Evolutionary conservation across 2,113 vertebrate genomes (phyloP), one percentile per base, ranked within the genome.

Genomic region (Pelecanoides urinatrix): DNA sequence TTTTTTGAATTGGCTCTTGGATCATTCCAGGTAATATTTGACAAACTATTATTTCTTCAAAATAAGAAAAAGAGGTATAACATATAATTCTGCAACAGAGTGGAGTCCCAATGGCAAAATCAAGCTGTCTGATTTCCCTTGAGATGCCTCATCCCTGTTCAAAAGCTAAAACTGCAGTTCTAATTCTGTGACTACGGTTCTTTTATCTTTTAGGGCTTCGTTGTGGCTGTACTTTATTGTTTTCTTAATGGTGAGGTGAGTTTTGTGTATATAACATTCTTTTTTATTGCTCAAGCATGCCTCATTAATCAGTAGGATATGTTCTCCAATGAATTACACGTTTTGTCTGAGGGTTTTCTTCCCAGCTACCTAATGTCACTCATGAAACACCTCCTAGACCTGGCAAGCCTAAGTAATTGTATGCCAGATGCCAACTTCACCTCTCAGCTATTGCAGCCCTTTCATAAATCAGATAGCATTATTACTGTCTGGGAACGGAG

Each of bases 201-300:
- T 97, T 92, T 86, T 97, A 59, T 96, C 74, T 98, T 98, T 38
- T 93, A 99, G 99, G 99, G 99, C 45, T 99, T 99, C 96, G 98
- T 99, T 52, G 99, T 99, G 87, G 99, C 99, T 9, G 79, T 99
- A n/a, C 99, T 99, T 75, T 99, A 99, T 97, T 99, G 99, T 95
- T 99, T 99, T 98, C 99, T 99, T 97, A 99, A 99, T 9, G 98
- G 98, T 76, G 99, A 99, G 98, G 99, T 99, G 96, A 97, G 99
- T 97, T 94, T 82, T 83, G 22, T 42, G 42, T 74, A 40, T 68
- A 73, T 52, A 87, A 90, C 52, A 18, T 45, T 65, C 9, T 84
- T 58, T 76, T 82, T 72, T 85, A 87, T 70, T 72, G 74, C 58
- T 90, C 80, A 79, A 82, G 86, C 45, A 79, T 76, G 84, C 70